phyloP scores from a whole-genome alignment of 2,888 invertebrate species.

The Drosophila nigricruria region DNA sequence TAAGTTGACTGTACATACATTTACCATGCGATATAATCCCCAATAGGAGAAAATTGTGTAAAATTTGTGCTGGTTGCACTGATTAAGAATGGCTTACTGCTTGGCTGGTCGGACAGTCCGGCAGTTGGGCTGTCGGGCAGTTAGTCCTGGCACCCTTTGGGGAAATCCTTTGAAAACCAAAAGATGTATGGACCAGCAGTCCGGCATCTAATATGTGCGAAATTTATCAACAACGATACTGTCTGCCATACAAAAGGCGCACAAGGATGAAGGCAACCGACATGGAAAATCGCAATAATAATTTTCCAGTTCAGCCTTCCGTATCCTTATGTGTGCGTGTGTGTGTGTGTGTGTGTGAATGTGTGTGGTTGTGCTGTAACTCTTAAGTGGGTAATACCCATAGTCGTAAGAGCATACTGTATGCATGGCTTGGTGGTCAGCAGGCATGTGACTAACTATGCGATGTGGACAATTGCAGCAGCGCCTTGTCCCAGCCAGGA shows the following conservation, averaged over 20 bases:
- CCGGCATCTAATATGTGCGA: conserved; percentile 69
- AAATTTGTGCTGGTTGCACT: conserved; percentile 76
- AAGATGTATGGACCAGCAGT: conserved; percentile 64
- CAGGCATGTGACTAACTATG: conserved; percentile 39
- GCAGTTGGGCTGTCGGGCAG: not conserved
- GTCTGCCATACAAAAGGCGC: conserved; percentile 38
- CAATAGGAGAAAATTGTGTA: conserved; percentile 73
- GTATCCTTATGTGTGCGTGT: conserved; percentile 2
- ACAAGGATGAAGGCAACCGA: conserved; percentile 61
- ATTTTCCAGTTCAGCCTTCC: conserved; percentile 54
- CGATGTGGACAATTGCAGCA: conserved; percentile 36
- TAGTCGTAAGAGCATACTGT: conserved; percentile 9
- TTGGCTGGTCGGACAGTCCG: not conserved
- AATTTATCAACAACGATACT: conserved; percentile 70
- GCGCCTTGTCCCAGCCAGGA: conserved; percentile 5
- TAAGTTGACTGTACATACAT: conserved; percentile 51
- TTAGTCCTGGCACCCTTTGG: conserved; percentile 22
- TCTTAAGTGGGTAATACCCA: conserved; percentile 31
- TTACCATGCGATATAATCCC: conserved; percentile 61
- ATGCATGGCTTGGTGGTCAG: conserved; percentile 31
- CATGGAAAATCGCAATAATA: conserved; percentile 79
- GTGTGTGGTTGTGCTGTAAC: not conserved
- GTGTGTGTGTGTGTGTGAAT: not conserved
- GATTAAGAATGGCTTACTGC: conserved; percentile 71
- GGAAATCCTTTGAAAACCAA: conserved; percentile 68